Evolutionary conservation across 2,888 invertebrate genomes (phyloP).

Genomic region (Frankliniella fusca): DNA sequence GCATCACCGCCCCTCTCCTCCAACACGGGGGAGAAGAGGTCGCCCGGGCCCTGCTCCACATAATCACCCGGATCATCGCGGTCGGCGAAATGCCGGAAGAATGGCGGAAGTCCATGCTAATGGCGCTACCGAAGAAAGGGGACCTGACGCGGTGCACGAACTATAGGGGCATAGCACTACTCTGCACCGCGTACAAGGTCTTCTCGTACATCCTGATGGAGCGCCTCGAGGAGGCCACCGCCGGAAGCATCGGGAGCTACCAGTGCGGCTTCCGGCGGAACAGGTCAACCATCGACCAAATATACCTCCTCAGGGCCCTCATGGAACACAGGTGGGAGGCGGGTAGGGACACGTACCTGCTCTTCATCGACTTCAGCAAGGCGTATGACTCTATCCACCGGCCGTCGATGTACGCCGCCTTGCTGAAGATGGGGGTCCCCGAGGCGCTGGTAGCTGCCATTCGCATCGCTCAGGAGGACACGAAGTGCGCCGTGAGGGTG

Average conservation of each 20-base stretch:
- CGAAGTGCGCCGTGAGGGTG: neutral
- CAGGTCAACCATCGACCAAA: conserved; percentile 27
- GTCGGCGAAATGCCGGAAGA: no score
- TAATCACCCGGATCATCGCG: no score
- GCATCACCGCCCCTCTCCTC: neutral
- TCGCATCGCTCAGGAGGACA: neutral
- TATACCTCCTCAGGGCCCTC: neutral
- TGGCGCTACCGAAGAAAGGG: no score
- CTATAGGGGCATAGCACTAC: no score
- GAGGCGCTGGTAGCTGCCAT: neutral
- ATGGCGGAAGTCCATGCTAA: no score
- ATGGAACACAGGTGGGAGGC: neutral
- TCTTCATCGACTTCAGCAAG: conserved; percentile 43
- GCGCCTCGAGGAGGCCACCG: neutral
- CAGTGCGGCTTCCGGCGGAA: neutral
- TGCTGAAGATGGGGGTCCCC: neutral
- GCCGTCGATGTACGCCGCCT: neutral
- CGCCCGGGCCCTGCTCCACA: no score
- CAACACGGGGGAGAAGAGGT: neutral
- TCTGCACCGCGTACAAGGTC: neutral
- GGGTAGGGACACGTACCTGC: no score
- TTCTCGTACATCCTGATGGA: neutral
- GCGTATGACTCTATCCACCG: conserved; percentile 28
- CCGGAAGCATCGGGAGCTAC: neutral
- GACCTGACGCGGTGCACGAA: no score